A percentile compares a stretch with the other conserved stretches of the same genome.
Evolutionary conservation across 2,113 vertebrate species (phyloP).

Genomic region (Proterorhinus semilunaris): DNA sequence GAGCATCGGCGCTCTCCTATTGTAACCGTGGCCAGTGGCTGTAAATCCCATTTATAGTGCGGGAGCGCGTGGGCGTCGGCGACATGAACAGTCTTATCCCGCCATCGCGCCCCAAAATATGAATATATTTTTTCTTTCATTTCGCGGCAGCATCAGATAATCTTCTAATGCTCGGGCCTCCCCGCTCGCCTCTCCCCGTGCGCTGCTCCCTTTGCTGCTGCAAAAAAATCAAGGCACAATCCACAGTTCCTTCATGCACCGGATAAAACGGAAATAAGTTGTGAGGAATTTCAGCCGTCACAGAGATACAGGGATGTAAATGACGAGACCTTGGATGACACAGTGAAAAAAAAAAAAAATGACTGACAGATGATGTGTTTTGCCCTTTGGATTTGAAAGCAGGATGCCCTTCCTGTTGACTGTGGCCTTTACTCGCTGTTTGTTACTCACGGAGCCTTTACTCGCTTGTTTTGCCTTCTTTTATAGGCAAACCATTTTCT

Average conservation of each 20-base stretch:
- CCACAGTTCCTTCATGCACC: slow-evolving; percentile 2
- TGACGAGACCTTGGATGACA: background rate
- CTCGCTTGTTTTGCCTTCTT: too few relatives aligned
- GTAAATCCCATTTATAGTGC: slow-evolving; percentile 56
- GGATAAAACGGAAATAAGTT: slow-evolving; percentile 15
- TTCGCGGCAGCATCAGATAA: slow-evolving; percentile 48
- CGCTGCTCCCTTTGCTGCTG: background rate
- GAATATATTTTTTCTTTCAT: slow-evolving; percentile 44
- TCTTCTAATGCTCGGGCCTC: slow-evolving; percentile 32
- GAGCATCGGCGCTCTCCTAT: slow-evolving; percentile 46
- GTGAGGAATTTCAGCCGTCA: background rate
- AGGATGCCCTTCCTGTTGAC: too few relatives aligned
- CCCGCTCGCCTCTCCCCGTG: background rate
- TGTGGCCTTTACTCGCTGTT: too few relatives aligned
- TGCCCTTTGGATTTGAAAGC: too few relatives aligned
- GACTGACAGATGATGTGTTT: background rate
- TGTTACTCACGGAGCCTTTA: too few relatives aligned
- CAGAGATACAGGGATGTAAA: background rate
- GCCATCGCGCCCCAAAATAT: slow-evolving; percentile 22
- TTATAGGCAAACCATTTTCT: too few relatives aligned
- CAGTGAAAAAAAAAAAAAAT: background rate
- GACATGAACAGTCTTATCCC: slow-evolving; percentile 41
- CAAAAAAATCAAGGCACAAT: slow-evolving; percentile 22
- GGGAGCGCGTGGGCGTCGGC: slow-evolving; percentile 43
- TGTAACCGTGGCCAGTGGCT: slow-evolving; percentile 34